Base-by-base conservation (phyloP, 2,113 vertebrate species). In the Tenrec ecaudatus region DNA sequence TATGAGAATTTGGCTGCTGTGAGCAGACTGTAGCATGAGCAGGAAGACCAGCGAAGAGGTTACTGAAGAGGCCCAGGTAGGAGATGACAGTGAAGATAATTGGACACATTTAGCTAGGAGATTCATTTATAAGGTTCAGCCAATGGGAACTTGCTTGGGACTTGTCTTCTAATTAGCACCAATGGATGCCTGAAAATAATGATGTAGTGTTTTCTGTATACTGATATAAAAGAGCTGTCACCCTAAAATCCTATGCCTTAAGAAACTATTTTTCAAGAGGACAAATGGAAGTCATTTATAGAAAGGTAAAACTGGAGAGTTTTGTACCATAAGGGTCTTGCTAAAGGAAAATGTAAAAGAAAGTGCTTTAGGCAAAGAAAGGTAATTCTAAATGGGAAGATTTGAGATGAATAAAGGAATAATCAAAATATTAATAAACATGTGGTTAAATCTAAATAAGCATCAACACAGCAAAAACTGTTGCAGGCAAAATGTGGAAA, bases 291-390 rank as follows among this genome's bases (percentile, higher is more conserved):
- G 22, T 81, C n/a, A 78, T 78, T 90, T 82, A 57, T 53, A 82
- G 23, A 64, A 83, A 93, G 62, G 79, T 10, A 66, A 40, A 77
- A 77, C 23, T 11, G 75, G 15, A 81, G 9, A 77, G 1, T 29
- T 80, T 90, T 90, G 60, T 83, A 75, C 29, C 36, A 66, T 58
- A 79, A 84, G 7, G 3, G 53, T 90, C 36, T 68, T 64, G 33
- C 47, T 82, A 62, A 90, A 91, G 40, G 84, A 90, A 79, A 91
- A 80, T 78, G 64, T 68, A 76, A 53, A 89, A 88, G 25, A 91
- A 31, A 10, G 33, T 88, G 27, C 3, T 80, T 84, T 14, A 66
- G 73, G 83, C 14, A 84, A 85, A 93, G 23, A 43, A 87, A 83
- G 57, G 80, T 4, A 15, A 93, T 75, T 87, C 15, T 40, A 86